phyloP scores from a whole-genome alignment of 1,140 invertebrate genomes.

The Neodiprion virginianus region DNA sequence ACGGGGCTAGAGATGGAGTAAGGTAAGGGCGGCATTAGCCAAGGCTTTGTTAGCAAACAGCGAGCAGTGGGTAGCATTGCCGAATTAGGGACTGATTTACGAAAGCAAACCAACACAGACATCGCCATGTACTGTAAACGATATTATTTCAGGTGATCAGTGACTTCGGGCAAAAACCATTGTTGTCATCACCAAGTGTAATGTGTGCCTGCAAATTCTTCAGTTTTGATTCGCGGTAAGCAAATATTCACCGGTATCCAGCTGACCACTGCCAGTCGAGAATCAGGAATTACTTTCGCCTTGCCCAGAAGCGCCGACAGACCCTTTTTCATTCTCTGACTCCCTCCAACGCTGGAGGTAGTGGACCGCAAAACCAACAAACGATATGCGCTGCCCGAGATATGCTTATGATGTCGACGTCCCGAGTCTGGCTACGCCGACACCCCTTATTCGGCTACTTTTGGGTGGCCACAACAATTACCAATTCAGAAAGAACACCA shows the following conservation, averaged over 20 bases:
- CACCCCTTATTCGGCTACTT: too few relatives aligned
- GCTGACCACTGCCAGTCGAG: too few relatives aligned
- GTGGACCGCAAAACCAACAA: constrained; percentile 2
- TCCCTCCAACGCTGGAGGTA: not conserved
- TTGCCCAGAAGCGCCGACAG: too few relatives aligned
- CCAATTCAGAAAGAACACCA: too few relatives aligned
- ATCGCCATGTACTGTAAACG: too few relatives aligned
- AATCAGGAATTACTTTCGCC: not conserved
- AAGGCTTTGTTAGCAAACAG: constrained; percentile 48
- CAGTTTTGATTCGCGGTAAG: not conserved
- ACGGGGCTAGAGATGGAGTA: constrained; percentile 30
- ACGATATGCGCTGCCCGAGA: not conserved
- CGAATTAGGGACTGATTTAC: constrained; percentile 46
- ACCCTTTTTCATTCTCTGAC: not conserved
- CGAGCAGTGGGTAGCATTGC: constrained; percentile 38
- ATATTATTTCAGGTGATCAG: too few relatives aligned
- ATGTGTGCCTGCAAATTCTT: not conserved
- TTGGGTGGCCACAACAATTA: too few relatives aligned
- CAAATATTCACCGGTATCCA: not conserved
- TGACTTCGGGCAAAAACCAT: too few relatives aligned
- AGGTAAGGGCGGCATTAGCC: constrained; percentile 51
- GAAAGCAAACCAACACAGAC: not conserved
- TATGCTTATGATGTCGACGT: not conserved
- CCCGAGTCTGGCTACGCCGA: too few relatives aligned
- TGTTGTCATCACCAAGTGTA: too few relatives aligned